Evolutionary conservation across 2,113 vertebrate genomes (phyloP).

Genomic region (Phaetusa simplex): DNA sequence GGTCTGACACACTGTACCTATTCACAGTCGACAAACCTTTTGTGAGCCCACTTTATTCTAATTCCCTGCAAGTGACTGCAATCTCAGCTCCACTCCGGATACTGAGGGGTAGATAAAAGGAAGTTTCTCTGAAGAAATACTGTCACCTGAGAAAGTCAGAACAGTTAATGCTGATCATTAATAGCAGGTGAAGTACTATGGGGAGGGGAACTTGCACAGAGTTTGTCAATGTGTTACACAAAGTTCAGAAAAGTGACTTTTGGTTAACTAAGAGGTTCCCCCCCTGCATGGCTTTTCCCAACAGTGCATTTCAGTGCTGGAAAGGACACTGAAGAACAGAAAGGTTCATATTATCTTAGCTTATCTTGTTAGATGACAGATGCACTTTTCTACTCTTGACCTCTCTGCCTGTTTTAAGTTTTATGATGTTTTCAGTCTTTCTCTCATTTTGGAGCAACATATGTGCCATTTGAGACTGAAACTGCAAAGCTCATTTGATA

Average conservation of each 20-base stretch:
- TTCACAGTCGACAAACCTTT: neutral
- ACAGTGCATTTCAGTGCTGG: neutral
- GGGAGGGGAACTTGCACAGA: neutral
- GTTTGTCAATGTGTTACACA: too few relatives aligned
- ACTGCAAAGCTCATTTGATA: neutral
- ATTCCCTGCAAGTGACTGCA: neutral
- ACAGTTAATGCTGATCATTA: neutral
- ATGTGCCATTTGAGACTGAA: neutral
- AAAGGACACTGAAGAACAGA: neutral
- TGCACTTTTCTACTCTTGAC: neutral
- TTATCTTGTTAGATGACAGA: neutral
- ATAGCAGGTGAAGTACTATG: neutral
- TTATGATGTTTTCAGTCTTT: neutral
- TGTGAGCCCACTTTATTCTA: too few relatives aligned
- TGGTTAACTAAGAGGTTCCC: neutral
- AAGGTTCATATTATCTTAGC: neutral
- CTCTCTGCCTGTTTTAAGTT: accelerated
- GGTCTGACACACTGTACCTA: neutral
- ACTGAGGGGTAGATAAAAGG: neutral
- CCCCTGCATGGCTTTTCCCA: neutral
- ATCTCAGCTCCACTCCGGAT: neutral
- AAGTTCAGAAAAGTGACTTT: neutral
- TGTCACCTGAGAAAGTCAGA: too few relatives aligned
- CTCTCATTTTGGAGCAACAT: neutral
- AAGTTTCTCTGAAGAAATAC: neutral